Evolutionary conservation across 2,113 vertebrate species (phyloP).

Genomic region (Nycticryphes semicollaris): DNA sequence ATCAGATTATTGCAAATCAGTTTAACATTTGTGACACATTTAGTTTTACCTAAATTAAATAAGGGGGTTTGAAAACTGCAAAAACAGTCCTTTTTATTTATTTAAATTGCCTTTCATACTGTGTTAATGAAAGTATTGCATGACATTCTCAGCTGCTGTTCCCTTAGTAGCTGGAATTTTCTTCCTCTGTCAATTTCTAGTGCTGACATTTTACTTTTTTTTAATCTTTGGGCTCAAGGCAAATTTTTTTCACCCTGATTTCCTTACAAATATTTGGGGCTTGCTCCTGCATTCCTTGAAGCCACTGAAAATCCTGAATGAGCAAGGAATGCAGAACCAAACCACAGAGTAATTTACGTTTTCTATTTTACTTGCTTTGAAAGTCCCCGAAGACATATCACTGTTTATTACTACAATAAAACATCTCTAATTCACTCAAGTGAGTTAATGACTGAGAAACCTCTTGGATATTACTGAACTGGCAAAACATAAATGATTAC

Average conservation of each 20-base stretch:
- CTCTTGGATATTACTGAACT: constrained; percentile 14
- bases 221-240: constrained; percentile 15
- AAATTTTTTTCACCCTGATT: constrained; percentile 25
- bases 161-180: background rate
- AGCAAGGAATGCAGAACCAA: constrained; percentile 19
- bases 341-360: background rate
- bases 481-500: constrained; percentile 6
- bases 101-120: constrained; percentile 6
- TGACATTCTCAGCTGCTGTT: constrained; percentile 25
- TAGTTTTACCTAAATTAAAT: constrained; percentile 22
- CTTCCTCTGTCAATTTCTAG: background rate
- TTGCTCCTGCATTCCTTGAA: constrained; percentile 33
- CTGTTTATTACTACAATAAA: constrained; percentile 52
- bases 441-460: constrained; percentile 41
- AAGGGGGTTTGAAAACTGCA: background rate
- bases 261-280: constrained; percentile 29
- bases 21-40: constrained; percentile 12
- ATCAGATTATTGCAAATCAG: background rate
- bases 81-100: constrained; percentile 14
- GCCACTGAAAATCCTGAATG: constrained; percentile 3
- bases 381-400: constrained; percentile 30
- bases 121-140: constrained; percentile 42
- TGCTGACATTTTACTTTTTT: constrained; percentile 36
- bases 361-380: constrained; percentile 17
- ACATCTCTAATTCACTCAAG: constrained; percentile 52